Evolutionary conservation across 2,113 vertebrate genomes (phyloP).

Genomic region (Chamaea fasciata): DNA sequence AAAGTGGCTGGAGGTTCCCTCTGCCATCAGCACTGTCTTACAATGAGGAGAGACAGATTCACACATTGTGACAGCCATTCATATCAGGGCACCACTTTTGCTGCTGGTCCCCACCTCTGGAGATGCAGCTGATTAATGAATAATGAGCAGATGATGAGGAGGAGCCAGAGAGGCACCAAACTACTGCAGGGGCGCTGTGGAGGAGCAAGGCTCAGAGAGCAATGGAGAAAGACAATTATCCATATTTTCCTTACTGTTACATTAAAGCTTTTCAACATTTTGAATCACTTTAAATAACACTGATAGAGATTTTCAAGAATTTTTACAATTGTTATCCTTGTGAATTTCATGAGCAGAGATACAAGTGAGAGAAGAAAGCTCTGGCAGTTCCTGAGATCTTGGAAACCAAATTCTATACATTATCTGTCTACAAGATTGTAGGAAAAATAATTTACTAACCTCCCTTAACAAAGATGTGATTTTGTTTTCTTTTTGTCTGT

Average conservation of each 20-base stretch:
- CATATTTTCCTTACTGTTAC: neutral
- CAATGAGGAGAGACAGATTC: neutral
- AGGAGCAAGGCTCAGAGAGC: neutral
- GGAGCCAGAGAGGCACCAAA: neutral
- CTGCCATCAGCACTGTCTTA: neutral
- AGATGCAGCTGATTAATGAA: neutral
- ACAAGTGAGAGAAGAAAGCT: neutral
- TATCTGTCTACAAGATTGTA: neutral
- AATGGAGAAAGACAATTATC: neutral
- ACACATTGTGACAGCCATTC: rapidly evolving
- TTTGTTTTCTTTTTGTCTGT: neutral
- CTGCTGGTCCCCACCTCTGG: neutral
- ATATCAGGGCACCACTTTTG: rapidly evolving
- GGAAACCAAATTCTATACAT: neutral
- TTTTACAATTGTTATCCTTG: neutral
- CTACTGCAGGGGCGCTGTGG: neutral
- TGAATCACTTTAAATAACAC: neutral
- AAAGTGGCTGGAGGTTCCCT: neutral
- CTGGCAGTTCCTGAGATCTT: neutral
- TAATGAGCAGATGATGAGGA: neutral
- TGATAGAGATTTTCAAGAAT: neutral
- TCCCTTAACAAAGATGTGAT: neutral
- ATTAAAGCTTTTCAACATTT: neutral
- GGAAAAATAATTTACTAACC: neutral
- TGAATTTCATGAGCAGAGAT: neutral